Conservation (phyloP, 2,888 invertebrate species). For the Cataglyphis rosenhaueri region DNA sequence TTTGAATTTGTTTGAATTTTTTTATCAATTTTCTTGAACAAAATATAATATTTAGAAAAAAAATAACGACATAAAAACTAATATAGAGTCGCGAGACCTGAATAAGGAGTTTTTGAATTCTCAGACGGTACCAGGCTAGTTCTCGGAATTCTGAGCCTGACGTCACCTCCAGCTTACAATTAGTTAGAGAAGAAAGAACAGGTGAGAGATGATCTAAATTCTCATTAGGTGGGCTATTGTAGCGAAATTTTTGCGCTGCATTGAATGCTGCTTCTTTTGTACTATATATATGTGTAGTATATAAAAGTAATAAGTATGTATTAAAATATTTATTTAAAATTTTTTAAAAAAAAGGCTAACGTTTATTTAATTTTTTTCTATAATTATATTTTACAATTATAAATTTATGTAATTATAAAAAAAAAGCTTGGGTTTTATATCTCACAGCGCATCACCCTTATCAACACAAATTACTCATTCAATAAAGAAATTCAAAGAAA, state of each 20-base stretch:
- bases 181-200: background rate
- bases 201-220: background rate
- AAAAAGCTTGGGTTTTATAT: background rate
- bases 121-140: background rate
- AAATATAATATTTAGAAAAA: background rate
- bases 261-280: background rate
- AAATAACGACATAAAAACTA: background rate
- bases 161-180: conserved; percentile 16
- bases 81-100: background rate
- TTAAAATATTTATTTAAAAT: conserved; percentile 44
- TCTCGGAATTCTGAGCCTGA: conserved; percentile 16
- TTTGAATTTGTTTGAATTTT: conserved; percentile 5
- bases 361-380: background rate
- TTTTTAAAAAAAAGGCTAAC: background rate
- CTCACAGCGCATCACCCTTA: too few species aligned
- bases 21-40: background rate
- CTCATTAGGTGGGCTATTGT: background rate
- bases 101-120: conserved; percentile 24
- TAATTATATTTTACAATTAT: background rate
- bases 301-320: conserved; percentile 4
- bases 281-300: conserved; percentile 5
- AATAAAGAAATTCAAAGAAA: background rate
- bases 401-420: background rate
- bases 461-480: background rate
- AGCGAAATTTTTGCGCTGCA: background rate